phyloP scores from a whole-genome alignment of 2,888 invertebrate genomes.

The Amphipyra berbera region DNA sequence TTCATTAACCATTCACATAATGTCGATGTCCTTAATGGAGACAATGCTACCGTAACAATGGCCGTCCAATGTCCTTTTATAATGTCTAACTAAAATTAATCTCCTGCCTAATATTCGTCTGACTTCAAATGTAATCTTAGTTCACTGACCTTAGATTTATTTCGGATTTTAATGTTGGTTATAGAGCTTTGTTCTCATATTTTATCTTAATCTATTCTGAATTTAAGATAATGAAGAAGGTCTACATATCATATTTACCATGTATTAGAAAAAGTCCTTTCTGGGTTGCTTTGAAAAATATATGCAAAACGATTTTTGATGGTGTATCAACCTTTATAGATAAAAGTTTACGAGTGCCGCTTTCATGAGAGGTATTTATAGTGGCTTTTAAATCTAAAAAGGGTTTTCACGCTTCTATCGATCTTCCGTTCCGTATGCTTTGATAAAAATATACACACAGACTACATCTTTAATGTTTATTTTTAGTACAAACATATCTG shows the following conservation, averaged over 20 bases:
- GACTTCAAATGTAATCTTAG: conserved; percentile 32
- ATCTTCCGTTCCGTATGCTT: conserved; percentile 40
- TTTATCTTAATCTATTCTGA: conserved; percentile 4
- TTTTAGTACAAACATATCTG: conserved; percentile 27
- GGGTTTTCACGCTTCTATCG: conserved; percentile 51
- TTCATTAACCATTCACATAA: conserved; percentile 52
- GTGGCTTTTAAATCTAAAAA: conserved; percentile 56
- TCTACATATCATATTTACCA: conserved; percentile 2
- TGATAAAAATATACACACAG: conserved; percentile 33
- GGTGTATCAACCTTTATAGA: conserved; percentile 54
- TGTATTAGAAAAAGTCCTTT: conserved; percentile 9
- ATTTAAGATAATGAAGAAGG: not conserved
- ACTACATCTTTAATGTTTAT: conserved; percentile 38
- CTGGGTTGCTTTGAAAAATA: conserved; percentile 24
- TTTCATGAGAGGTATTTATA: conserved; percentile 52
- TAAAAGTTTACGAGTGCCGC: conserved; percentile 48
- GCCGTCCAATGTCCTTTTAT: conserved; percentile 42
- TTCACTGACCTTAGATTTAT: conserved; percentile 19
- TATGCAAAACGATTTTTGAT: conserved; percentile 37
- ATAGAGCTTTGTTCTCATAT: conserved; percentile 18
- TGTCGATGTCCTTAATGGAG: conserved; percentile 41
- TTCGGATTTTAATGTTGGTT: conserved; percentile 21
- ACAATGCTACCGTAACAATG: conserved; percentile 41
- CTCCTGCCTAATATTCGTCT: conserved; percentile 20
- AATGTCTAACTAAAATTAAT: conserved; percentile 28